Percentiles rank a stretch among this genome's conserved stretches.
Evolutionary conservation across 2,797 vertebrate genomes (phyloP).

Genomic region (Parotocinclus haroldoi): DNA sequence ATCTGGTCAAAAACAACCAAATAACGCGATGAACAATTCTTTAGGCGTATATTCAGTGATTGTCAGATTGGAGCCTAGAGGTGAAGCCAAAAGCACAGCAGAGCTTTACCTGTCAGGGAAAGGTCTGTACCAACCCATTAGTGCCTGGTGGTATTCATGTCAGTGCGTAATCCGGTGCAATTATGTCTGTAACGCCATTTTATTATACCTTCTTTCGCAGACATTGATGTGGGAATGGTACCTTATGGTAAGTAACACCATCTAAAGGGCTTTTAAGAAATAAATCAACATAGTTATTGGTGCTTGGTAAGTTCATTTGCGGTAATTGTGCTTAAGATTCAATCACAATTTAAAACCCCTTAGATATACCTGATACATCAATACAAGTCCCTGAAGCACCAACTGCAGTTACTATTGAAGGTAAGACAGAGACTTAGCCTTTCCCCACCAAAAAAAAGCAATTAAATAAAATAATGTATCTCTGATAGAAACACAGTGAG

Average conservation of each 20-base stretch:
- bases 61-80: constrained; percentile 93
- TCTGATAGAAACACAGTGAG: constrained; percentile 17
- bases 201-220: constrained; percentile 72
- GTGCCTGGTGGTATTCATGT: constrained; percentile 50
- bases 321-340: not conserved
- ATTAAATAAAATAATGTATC: constrained; percentile 26
- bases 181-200: constrained; percentile 33
- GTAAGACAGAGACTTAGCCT: constrained; percentile 64
- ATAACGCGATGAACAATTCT: constrained; percentile 67
- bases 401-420: constrained; percentile 76
- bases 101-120: constrained; percentile 95
- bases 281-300: not conserved
- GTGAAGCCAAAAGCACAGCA: constrained; percentile 96
- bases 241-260: constrained; percentile 80
- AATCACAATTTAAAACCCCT: constrained; percentile 49
- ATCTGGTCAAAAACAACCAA: constrained; percentile 33
- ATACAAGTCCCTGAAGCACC: constrained; percentile 83
- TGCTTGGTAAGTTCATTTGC: too few relatives aligned
- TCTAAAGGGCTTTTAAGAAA: not conserved
- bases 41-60: constrained; percentile 97
- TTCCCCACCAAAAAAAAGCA: too few relatives aligned
- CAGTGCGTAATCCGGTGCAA: constrained; percentile 28
- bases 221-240: constrained; percentile 90
- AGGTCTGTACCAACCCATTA: constrained; percentile 72
- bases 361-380: constrained; percentile 92